phyloP scores from a whole-genome alignment of 2,113 vertebrate species.

The Pseudorasbora parva region DNA sequence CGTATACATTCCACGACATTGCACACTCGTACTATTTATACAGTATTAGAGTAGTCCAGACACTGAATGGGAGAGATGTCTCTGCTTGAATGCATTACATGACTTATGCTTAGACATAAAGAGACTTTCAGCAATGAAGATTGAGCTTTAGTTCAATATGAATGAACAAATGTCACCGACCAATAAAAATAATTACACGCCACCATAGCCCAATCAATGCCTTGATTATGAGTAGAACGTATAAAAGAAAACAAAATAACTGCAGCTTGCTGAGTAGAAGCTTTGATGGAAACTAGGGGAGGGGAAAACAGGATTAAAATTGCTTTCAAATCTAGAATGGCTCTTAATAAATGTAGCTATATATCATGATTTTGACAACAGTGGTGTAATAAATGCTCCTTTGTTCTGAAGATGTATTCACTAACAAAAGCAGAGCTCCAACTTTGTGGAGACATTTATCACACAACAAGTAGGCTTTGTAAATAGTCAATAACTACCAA shows the following conservation, averaged over 20 bases:
- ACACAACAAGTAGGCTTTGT: not conserved
- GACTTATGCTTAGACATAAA: not conserved
- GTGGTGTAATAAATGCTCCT: not conserved
- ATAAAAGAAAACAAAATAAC: constrained; percentile 6
- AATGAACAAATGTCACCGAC: too few species aligned
- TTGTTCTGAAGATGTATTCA: not conserved
- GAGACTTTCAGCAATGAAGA: constrained; percentile 11
- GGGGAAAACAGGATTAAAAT: not conserved
- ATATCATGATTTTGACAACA: not conserved
- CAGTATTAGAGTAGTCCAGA: not conserved
- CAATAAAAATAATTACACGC: too few species aligned
- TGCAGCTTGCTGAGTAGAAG: not conserved
- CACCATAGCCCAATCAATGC: constrained; percentile 10
- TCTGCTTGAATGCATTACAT: constrained; percentile 29
- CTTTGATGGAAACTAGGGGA: not conserved
- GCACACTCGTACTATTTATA: too few species aligned
- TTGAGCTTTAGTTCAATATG: not conserved
- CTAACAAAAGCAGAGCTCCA: not conserved
- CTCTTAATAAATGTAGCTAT: not conserved
- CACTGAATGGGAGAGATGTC: constrained; percentile 19
- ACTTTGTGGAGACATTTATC: not conserved
- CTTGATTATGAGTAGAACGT: constrained; percentile 4
- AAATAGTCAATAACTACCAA: constrained; percentile 6
- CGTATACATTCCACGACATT: too few species aligned
- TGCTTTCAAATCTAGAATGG: not conserved